A percentile compares a stretch with the other conserved stretches of the same genome.
Conservation (phyloP, 2,888 invertebrate species). For the Orgyia antiqua region DNA sequence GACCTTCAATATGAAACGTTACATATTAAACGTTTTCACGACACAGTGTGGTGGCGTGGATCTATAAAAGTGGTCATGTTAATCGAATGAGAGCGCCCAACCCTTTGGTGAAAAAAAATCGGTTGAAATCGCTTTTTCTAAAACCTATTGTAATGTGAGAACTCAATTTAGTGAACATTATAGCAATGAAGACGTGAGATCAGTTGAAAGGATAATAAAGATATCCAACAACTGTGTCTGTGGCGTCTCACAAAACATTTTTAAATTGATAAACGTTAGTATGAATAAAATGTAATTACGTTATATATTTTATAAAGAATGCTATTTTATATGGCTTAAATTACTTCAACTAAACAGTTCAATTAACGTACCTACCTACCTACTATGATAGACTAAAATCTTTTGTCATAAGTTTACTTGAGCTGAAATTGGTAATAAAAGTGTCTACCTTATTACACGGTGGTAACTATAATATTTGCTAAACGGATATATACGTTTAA, state of each 20-base stretch:
- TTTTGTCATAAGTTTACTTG: too few relatives aligned
- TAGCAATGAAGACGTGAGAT: constrained; percentile 48
- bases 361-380: too few relatives aligned
- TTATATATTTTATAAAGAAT: too few relatives aligned
- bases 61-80: constrained; percentile 47
- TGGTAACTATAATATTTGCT: too few relatives aligned
- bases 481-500: too few relatives aligned
- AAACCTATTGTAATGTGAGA: constrained; percentile 72
- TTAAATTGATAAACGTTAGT: constrained; percentile 20
- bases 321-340: too few relatives aligned
- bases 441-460: too few relatives aligned
- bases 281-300: constrained; percentile 13
- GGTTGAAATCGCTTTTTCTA: constrained; percentile 66
- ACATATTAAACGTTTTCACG: constrained; percentile 10
- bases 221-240: constrained; percentile 39
- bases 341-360: too few relatives aligned
- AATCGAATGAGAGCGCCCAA: constrained; percentile 75
- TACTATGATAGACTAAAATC: too few relatives aligned
- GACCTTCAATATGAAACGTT: constrained; percentile 37
- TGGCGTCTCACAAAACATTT: constrained; percentile 20
- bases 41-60: constrained; percentile 24
- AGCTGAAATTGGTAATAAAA: too few relatives aligned
- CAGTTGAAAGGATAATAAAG: constrained; percentile 59
- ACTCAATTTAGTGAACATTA: constrained; percentile 70
- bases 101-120: constrained; percentile 70